A percentile compares a stretch with the other conserved stretches of the same genome.
Conservation (phyloP, 2,888 invertebrate species). For the Salticus scenicus region DNA sequence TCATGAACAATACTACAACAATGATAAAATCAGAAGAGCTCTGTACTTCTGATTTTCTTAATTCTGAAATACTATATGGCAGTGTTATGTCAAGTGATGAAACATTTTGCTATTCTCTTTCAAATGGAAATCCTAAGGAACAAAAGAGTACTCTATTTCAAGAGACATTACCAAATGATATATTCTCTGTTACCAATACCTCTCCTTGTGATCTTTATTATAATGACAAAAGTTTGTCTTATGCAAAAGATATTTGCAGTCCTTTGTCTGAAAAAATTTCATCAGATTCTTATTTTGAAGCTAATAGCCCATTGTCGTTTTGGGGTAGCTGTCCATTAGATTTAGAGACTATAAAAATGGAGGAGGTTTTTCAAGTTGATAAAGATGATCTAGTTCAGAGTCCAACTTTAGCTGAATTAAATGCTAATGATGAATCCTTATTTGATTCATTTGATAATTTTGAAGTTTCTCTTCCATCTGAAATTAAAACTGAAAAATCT, state of each 20-base stretch:
- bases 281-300: slow-evolving; percentile 54
- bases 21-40: slow-evolving; percentile 21
- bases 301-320: slow-evolving; percentile 46
- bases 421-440: slow-evolving; percentile 88
- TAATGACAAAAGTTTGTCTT: slow-evolving; percentile 11
- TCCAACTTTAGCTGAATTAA: slow-evolving; percentile 88
- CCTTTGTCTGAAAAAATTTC: slow-evolving; percentile 30
- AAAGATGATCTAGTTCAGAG: slow-evolving; percentile 70
- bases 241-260: slow-evolving; percentile 7
- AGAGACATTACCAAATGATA: slow-evolving; percentile 13
- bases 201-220: background rate
- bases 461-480: slow-evolving; percentile 33
- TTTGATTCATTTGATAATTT: slow-evolving; percentile 87
- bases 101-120: background rate
- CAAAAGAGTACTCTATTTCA: background rate
- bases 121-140: background rate
- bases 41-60: slow-evolving; percentile 10
- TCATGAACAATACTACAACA: slow-evolving; percentile 10
- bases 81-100: background rate
- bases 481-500: background rate
- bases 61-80: background rate
- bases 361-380: slow-evolving; percentile 70
- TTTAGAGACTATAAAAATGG: slow-evolving; percentile 61
- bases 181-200: background rate
- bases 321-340: slow-evolving; percentile 61